phyloP scores from a whole-genome alignment of 2,113 vertebrate species.

The Megaptera novaeangliae region DNA sequence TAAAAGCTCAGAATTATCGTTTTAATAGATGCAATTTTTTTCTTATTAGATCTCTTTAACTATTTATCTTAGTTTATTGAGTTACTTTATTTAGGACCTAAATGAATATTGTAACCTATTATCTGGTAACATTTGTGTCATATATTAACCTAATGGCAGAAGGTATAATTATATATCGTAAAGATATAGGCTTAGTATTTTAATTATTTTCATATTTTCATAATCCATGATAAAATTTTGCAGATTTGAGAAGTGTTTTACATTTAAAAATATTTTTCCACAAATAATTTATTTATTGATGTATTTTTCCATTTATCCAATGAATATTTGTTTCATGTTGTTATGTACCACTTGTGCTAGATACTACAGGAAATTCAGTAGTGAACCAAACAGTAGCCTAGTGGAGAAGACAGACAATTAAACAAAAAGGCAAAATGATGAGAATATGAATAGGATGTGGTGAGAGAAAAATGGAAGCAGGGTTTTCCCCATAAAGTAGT shows the following conservation, averaged over 20 bases:
- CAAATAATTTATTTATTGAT: background rate
- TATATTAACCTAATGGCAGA: background rate
- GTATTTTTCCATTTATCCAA: background rate
- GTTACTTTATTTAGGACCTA: background rate
- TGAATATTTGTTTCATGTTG: background rate
- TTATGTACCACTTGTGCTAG: background rate
- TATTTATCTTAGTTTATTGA: constrained; percentile 50
- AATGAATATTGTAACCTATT: background rate
- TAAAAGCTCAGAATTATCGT: constrained; percentile 60
- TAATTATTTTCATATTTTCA: background rate
- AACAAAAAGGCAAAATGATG: background rate
- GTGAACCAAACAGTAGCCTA: background rate
- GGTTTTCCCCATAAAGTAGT: background rate
- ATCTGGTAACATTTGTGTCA: background rate
- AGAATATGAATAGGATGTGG: background rate
- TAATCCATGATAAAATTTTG: background rate
- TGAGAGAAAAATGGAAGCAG: background rate
- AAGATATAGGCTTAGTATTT: background rate
- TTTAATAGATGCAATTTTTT: constrained; percentile 48
- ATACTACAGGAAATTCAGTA: background rate
- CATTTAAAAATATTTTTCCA: background rate
- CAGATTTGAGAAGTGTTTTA: background rate
- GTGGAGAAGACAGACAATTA: background rate
- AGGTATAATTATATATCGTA: background rate
- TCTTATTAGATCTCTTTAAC: constrained; percentile 41